phyloP scores from a whole-genome alignment of 2,113 vertebrate species.

The Ptyas mucosa region DNA sequence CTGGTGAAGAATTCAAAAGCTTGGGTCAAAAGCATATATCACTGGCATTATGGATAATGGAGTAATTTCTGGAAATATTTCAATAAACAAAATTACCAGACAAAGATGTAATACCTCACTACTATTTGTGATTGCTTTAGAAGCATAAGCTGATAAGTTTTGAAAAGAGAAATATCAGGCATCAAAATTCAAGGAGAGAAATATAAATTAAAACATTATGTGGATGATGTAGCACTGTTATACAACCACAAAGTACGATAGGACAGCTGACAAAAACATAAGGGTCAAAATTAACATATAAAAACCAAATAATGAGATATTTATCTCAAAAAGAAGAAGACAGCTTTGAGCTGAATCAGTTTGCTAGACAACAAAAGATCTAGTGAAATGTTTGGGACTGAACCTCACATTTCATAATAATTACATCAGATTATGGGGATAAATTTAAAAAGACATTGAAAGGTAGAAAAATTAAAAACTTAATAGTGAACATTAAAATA shows the following conservation, averaged over 20 bases:
- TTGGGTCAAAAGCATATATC: not conserved
- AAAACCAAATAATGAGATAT: not conserved
- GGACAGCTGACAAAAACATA: not conserved
- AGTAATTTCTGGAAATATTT: not conserved
- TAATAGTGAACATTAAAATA: not conserved
- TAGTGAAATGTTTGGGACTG: not conserved
- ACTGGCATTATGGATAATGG: not conserved
- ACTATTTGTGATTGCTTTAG: not conserved
- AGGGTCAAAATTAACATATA: not conserved
- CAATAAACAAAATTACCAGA: not conserved
- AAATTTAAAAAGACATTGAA: not conserved
- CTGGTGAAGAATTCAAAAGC: not conserved
- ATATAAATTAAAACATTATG: not conserved
- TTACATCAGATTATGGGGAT: not conserved
- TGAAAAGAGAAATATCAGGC: not conserved
- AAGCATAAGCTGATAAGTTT: not conserved
- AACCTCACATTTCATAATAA: not conserved
- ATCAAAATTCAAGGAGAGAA: not conserved
- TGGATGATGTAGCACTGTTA: not conserved
- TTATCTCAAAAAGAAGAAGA: not conserved
- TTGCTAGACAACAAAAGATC: not conserved
- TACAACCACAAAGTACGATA: not conserved
- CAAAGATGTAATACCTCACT: not conserved
- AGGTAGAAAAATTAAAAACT: not conserved
- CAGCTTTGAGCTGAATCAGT: not conserved